Evolutionary conservation across 2,113 vertebrate species (phyloP), one percentile per base, ranked within the genome.

Genomic region (Sus scrofa): DNA sequence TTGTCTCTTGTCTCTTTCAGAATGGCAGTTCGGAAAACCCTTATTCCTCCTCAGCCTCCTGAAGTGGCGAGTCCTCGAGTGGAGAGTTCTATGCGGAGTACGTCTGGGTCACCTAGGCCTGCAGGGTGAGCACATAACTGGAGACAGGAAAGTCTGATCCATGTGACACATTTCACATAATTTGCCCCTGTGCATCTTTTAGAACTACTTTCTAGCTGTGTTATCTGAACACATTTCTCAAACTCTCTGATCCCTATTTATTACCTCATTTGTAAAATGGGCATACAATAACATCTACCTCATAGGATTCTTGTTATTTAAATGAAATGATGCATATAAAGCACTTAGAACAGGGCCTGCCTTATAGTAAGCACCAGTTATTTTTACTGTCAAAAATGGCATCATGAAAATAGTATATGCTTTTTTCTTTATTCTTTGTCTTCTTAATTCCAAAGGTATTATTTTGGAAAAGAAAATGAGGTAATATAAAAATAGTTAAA

Each of bases 91-190:
- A 97, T 99, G 97, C 98, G 99, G 32, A 99, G 98, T 97, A 99
- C 99, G 0, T 99, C 99, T 0, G 99, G 99, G 92, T 99, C 99
- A 10, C 99, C 99, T 5, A 98, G 99, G 93, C 99, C 99, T 96
- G 98, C 99, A 89, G 99, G 99, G 99, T 99, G 98, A 99, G 99
- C 12, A 27, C 89, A 5, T 34, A 39, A n/a, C 9, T 52, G 13
- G 44, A 8, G 18, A 85, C 6, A 8, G 54, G 50, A 58, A 13
- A 89, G 30, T 73, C 37, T 81, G 26, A 18, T 68, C 14, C 44
- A 2, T 19, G 8, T 26, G 6, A 37, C 14, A 30, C 34, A 15
- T 30, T 63, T 58, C 39, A 79, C 16, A 19, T 63, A 14, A 18
- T 63, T 84, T 88, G 37, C 54, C 20, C 32, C 0, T 82, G 8